These are phyloP conservation scores for Orthonychiurus folsomi DNA, from an alignment of 2,888 invertebrate genomes.

Conservation along the genomic window DNA sequence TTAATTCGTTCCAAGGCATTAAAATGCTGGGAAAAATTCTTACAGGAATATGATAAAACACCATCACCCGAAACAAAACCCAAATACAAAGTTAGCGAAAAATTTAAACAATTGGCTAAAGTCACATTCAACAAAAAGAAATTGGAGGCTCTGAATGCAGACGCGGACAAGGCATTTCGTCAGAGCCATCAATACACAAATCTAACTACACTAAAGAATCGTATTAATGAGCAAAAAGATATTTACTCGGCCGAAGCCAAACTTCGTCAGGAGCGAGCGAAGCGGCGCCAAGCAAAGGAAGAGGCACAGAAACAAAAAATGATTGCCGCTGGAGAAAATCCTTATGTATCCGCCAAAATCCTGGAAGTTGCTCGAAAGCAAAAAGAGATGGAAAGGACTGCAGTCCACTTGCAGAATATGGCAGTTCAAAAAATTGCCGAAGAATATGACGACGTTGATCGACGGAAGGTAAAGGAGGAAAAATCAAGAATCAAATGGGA, in stretches of 20 bases:
- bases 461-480: neutral
- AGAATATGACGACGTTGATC: neutral
- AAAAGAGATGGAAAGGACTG: too few relatives aligned
- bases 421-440: neutral
- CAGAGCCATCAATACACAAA: neutral
- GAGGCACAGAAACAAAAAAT: neutral
- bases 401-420: too few relatives aligned
- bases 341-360: neutral
- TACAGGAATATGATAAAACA: neutral
- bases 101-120: neutral
- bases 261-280: neutral
- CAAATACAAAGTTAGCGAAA: neutral
- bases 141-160: neutral
- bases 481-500: neutral
- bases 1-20: neutral
- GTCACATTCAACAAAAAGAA: neutral
- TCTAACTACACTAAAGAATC: neutral
- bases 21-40: neutral
- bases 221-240: constrained; percentile 5
- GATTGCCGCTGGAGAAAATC: neutral
- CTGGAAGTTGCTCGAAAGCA: neutral
- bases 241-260: neutral
- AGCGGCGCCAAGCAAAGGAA: neutral
- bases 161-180: neutral
- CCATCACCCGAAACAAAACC: too few relatives aligned